Base-by-base conservation (phyloP, 2,113 vertebrate genomes). In the Chrysemys picta region DNA sequence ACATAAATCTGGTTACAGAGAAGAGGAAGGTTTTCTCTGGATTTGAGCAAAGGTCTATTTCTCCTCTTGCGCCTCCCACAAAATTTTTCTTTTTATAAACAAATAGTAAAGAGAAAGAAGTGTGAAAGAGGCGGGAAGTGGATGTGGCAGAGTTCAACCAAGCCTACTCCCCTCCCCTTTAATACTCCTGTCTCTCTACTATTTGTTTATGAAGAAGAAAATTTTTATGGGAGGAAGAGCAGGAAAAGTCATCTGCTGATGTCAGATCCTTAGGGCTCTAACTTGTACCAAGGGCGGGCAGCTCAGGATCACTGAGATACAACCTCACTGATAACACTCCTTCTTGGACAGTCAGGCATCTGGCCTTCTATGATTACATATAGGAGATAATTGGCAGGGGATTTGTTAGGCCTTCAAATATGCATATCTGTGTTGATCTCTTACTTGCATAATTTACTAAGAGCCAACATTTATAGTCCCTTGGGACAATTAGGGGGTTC, bases 241-340 rank as follows among this genome's bases (percentile, higher is more conserved):
- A 57, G 56, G 56, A 57, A 25, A 57, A 57, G 25, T 25, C 31
- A 8, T 16, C 7, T 25, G 6, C 0, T 87, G 38, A 17, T 7
- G 84, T 6, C 45, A 27, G 42, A 47, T 27, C 10, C 47, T 84
- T 85, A 24, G 84, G 9, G 82, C 47, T 22, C 16, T 2, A 50
- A 49, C 47, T 1, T 75, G 5, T 80, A 76, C 21, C 27, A 4
- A 5, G 29, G 12, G 22, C 16, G 76, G 11, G 17, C 38, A 94
- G 81, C 94, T 65, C 19, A 24, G 6, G 45, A 38, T 57, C 16
- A 59, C 12, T 10, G 52, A 76, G 31, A 10, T 80, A 25, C 59
- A 87, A 52, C 14, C n/a, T 80, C 24, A 14, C 16, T 84, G n/a
- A 14, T 50, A 42, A 7, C 13, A 0, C 0, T 54, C 24, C 42